Conservation (phyloP, 2,797 vertebrate genomes). For the Argentina silus region DNA sequence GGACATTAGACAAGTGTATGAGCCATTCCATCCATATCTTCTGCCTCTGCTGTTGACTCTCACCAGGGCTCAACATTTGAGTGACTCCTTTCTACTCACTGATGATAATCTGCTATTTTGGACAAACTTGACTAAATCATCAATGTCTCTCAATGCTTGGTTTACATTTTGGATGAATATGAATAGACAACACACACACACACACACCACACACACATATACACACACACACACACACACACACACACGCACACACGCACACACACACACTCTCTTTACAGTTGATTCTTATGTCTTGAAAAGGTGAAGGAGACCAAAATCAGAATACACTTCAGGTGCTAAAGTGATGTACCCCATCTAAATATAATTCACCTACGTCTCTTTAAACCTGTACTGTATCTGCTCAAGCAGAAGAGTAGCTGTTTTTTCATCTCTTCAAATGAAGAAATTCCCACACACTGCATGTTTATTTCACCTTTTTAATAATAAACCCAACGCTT, state of each 20-base stretch:
- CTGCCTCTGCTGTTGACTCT: not conserved
- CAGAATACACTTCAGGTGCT: not conserved
- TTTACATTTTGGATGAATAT: not conserved
- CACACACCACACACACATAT: no score
- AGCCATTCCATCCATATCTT: not conserved
- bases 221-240: no score
- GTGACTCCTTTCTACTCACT: not conserved
- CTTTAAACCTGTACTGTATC: no score
- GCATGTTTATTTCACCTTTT: not conserved
- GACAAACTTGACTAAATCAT: not conserved
- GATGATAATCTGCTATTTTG: not conserved
- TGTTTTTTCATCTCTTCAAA: not conserved
- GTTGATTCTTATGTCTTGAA: not conserved
- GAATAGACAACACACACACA: no score
- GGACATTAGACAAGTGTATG: not conserved
- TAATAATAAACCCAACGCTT: not conserved
- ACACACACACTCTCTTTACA: not conserved
- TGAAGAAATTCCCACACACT: not conserved
- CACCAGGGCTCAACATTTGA: not conserved
- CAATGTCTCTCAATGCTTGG: not conserved
- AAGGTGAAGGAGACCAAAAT: not conserved
- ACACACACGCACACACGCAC: no score
- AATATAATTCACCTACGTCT: no score
- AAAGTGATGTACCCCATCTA: not conserved
- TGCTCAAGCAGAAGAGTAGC: not conserved